phyloP scores from a whole-genome alignment of 1,140 invertebrate genomes.

The Zaprionus ornatus region DNA sequence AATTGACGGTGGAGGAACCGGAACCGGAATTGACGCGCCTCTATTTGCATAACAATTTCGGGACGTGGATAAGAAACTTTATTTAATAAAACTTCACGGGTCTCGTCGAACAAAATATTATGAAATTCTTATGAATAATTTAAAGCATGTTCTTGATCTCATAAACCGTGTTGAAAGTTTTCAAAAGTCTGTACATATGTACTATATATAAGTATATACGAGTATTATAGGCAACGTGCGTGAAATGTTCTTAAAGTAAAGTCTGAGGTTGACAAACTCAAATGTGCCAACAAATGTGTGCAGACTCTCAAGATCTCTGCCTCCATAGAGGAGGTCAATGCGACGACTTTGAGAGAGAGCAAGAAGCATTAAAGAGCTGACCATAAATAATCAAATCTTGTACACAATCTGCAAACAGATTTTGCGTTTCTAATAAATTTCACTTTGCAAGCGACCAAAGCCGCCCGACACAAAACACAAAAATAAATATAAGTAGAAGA shows the following conservation, averaged over 20 bases:
- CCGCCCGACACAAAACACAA: conserved; percentile 14
- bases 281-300: neutral
- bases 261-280: neutral
- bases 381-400: conserved; percentile 80
- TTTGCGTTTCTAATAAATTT: conserved; percentile 82
- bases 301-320: neutral
- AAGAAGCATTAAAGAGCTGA: conserved; percentile 52
- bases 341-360: conserved; percentile 36
- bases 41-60: conserved; percentile 1
- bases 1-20: conserved; percentile 8
- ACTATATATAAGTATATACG: no score
- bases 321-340: no score
- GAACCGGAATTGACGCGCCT: conserved; percentile 1
- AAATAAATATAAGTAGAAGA: conserved; percentile 21
- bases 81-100: neutral
- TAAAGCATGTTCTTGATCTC: neutral
- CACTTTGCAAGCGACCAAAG: conserved; percentile 64
- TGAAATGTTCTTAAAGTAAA: neutral
- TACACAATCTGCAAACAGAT: conserved; percentile 80
- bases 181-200: neutral
- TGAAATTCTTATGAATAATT: conserved; percentile 3
- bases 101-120: neutral
- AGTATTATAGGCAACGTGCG: neutral
- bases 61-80: neutral
- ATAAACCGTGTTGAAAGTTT: neutral